Evolutionary conservation across 2,113 vertebrate genomes (phyloP).

Genomic region (Epinephelus cyanopodus): DNA sequence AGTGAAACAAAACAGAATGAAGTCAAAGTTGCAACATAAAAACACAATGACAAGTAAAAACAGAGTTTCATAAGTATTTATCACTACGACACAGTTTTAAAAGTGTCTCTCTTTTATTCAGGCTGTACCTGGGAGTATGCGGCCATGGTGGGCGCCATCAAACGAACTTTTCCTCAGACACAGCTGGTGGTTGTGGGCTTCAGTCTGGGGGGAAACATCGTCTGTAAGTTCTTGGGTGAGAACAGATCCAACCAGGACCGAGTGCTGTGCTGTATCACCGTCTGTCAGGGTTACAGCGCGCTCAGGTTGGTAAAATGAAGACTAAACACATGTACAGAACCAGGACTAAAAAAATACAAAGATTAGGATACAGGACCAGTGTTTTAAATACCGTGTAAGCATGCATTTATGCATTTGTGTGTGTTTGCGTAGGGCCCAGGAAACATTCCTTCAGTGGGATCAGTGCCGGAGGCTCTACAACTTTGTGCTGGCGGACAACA

Average conservation of each 20-base stretch:
- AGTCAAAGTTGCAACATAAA: background rate
- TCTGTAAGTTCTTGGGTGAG: slow-evolving; percentile 94
- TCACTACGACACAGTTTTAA: background rate
- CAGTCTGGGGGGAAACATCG: slow-evolving; percentile 94
- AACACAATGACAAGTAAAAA: background rate
- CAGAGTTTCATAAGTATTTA: background rate
- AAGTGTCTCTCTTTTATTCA: slow-evolving; percentile 57
- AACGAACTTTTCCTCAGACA: slow-evolving; percentile 87
- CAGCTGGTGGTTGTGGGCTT: slow-evolving; percentile 92
- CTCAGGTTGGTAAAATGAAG: slow-evolving; percentile 84
- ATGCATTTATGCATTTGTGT: slow-evolving; percentile 5
- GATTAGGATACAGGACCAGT: background rate
- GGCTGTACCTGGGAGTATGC: slow-evolving; percentile 95
- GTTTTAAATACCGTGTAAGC: background rate
- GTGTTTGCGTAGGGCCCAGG: slow-evolving; percentile 86
- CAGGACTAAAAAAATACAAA: background rate
- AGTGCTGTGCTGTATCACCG: slow-evolving; percentile 92
- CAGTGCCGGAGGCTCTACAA: slow-evolving; percentile 95
- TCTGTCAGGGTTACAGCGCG: slow-evolving; percentile 94
- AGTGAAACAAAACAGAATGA: background rate
- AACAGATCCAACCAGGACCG: slow-evolving; percentile 89
- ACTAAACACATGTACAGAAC: background rate
- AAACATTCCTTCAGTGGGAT: slow-evolving; percentile 96
- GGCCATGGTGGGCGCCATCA: slow-evolving; percentile 92
- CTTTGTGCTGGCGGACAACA: slow-evolving; percentile 93